Percentiles rank a stretch among this genome's conserved stretches.
These are phyloP conservation scores for Lamprologus ornatipinnis DNA, from an alignment of 2,113 vertebrate genomes.

Conservation along the genomic window DNA sequence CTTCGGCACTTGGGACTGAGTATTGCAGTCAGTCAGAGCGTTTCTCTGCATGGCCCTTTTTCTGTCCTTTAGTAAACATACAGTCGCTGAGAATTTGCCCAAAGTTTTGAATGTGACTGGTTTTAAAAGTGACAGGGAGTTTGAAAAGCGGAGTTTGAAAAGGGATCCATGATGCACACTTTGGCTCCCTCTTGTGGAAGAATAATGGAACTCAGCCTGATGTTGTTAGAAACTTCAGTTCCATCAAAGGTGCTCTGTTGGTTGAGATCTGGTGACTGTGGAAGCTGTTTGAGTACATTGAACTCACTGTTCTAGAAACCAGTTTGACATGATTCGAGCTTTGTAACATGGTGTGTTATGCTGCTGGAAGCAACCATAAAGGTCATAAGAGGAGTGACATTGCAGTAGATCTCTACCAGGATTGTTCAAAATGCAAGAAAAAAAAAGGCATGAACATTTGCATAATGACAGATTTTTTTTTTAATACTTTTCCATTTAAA, in stretches of 20 bases:
- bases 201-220: neutral
- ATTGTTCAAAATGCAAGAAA: neutral
- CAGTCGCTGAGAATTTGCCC: neutral
- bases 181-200: conserved; percentile 34
- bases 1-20: neutral
- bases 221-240: neutral
- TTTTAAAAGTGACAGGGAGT: neutral
- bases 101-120: neutral
- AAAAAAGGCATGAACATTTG: neutral
- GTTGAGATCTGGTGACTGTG: neutral
- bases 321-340: neutral
- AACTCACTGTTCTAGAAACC: neutral
- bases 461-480: neutral
- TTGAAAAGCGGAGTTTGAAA: neutral
- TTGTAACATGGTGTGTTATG: neutral
- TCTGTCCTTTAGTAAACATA: neutral
- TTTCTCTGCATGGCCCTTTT: neutral
- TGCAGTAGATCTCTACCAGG: neutral
- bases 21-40: neutral
- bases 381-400: neutral
- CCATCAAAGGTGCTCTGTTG: neutral
- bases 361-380: neutral
- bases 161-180: neutral
- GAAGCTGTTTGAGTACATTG: neutral
- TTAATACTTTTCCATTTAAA: neutral